Evolutionary conservation across 2,888 invertebrate genomes (phyloP).

Genomic region (Buathra laborator): DNA sequence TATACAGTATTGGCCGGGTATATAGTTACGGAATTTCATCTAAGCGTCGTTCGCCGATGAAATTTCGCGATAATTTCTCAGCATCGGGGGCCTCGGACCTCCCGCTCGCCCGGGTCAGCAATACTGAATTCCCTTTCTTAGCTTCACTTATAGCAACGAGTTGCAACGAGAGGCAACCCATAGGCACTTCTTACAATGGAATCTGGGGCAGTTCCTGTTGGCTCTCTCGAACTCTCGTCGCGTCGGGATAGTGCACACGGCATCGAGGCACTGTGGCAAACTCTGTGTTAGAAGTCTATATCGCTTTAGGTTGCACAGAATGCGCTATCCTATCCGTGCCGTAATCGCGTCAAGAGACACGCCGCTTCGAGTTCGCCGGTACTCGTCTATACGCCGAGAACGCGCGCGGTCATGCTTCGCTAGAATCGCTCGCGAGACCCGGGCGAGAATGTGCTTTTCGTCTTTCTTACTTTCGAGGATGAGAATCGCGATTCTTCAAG

Average conservation of each 20-base stretch:
- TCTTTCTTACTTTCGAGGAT: constrained; percentile 22
- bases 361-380: constrained; percentile 34
- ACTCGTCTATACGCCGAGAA: constrained; percentile 23
- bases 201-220: constrained; percentile 77
- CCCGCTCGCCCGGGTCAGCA: constrained; percentile 56
- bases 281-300: constrained; percentile 1
- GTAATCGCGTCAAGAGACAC: constrained; percentile 68
- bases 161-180: constrained; percentile 52
- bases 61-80: constrained; percentile 75
- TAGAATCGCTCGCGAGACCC: constrained; percentile 54
- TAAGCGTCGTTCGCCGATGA: constrained; percentile 73
- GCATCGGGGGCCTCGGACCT: constrained; percentile 42
- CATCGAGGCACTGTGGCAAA: constrained; percentile 28
- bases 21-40: constrained; percentile 69
- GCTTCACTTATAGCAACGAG: constrained; percentile 39
- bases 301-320: constrained; percentile 41
- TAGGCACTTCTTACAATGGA: constrained; percentile 66
- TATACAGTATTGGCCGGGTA: constrained; percentile 43
- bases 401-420: constrained; percentile 56
- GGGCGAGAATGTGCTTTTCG: constrained; percentile 19
- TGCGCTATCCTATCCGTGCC: constrained; percentile 59
- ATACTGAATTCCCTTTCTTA: constrained; percentile 65
- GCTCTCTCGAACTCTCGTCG: constrained; percentile 52
- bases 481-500: constrained; percentile 17
- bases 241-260: constrained; percentile 58